Evolutionary conservation across 2,797 vertebrate genomes (phyloP).

Genomic region (Xenentodon cancila): DNA sequence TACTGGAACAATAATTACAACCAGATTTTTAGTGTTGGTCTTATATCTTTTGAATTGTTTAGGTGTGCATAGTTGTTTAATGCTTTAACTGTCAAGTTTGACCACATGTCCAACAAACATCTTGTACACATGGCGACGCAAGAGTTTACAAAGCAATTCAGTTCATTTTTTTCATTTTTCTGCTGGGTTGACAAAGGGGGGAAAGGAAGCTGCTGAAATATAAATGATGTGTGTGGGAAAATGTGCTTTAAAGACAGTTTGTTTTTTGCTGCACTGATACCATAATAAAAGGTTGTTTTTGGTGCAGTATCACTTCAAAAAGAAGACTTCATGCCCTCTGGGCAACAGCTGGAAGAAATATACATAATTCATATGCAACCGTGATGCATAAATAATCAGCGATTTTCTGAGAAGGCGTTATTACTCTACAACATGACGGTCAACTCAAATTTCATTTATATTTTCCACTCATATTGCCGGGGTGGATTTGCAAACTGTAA

Average conservation of each 20-base stretch:
- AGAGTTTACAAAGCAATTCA: conserved; percentile 13
- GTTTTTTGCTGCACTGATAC: not conserved
- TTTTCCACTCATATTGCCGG: conserved; percentile 4
- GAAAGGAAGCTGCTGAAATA: conserved; percentile 40
- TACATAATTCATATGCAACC: conserved; percentile 48
- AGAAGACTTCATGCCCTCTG: conserved; percentile 21
- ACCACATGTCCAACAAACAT: conserved; percentile 23
- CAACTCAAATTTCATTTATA: conserved; percentile 49
- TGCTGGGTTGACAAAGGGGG: conserved; percentile 1
- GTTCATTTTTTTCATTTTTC: conserved; percentile 34
- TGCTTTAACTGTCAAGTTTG: conserved; percentile 33
- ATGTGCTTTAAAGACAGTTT: conserved; percentile 1
- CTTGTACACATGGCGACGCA: conserved; percentile 5
- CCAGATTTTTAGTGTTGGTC: no score
- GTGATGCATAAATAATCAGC: conserved; percentile 52
- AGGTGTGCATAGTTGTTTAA: conserved; percentile 7
- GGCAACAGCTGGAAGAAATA: conserved; percentile 36
- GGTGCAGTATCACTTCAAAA: conserved; percentile 16
- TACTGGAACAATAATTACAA: no score
- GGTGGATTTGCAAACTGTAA: no score
- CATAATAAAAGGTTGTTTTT: conserved; percentile 29
- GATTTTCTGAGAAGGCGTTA: conserved; percentile 44
- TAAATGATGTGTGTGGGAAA: conserved; percentile 16
- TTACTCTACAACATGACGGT: conserved; percentile 47
- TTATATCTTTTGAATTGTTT: not conserved